Percentiles rank a stretch among this genome's conserved stretches.
These are phyloP conservation scores for Deroplatys truncata DNA, from an alignment of 2,888 invertebrate species.

Conservation along the genomic window DNA sequence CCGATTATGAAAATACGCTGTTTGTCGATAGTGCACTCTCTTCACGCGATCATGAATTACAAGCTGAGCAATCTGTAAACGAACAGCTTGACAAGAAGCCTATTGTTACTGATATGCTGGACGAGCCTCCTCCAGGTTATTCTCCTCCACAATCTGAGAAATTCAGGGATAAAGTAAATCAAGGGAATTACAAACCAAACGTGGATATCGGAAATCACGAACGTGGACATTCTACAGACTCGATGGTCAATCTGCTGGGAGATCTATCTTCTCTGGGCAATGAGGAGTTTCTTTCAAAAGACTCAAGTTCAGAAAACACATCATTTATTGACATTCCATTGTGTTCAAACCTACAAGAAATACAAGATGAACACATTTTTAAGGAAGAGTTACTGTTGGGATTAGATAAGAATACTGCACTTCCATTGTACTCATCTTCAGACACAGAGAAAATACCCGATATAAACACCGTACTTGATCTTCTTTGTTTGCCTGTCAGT, in stretches of 20 bases:
- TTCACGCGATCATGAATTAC: neutral
- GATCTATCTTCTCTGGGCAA: neutral
- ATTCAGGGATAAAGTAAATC: neutral
- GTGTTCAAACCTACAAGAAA: neutral
- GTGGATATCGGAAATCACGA: neutral
- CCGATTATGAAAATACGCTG: neutral
- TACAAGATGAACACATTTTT: neutral
- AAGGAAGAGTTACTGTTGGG: neutral
- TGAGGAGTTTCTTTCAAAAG: neutral
- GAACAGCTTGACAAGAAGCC: neutral
- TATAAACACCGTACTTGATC: neutral
- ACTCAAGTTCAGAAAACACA: neutral
- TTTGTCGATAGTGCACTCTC: neutral
- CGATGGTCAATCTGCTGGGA: neutral
- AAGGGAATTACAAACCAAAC: neutral
- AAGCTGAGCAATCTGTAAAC: neutral
- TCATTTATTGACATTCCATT: neutral
- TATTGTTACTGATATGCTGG: neutral
- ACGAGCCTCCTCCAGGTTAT: neutral
- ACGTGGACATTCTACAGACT: neutral
- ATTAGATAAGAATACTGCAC: neutral
- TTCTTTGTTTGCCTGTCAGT: neutral
- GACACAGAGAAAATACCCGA: neutral
- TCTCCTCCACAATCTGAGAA: neutral
- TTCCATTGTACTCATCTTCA: neutral